Conservation (phyloP, 2,113 vertebrate genomes). For the Trogon melanurus region DNA sequence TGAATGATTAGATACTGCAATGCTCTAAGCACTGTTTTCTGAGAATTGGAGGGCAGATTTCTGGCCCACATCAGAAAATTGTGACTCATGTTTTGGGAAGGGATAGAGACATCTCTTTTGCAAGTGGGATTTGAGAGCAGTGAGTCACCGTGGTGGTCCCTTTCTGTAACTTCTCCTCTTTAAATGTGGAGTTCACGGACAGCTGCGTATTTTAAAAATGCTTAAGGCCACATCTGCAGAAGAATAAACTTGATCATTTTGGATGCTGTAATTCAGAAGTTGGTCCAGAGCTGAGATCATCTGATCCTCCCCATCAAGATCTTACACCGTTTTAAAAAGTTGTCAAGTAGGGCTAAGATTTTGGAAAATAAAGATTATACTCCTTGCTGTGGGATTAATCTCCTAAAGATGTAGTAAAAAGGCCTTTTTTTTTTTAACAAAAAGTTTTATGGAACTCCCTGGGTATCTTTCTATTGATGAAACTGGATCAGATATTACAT, state of each 20-base stretch:
- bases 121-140: background rate
- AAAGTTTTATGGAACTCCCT: background rate
- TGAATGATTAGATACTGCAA: background rate
- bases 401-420: background rate
- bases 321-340: background rate
- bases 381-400: background rate
- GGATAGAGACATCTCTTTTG: background rate
- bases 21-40: background rate
- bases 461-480: background rate
- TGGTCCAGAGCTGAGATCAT: slow-evolving; percentile 20
- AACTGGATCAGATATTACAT: background rate
- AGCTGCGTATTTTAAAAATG: background rate
- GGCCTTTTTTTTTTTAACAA: background rate
- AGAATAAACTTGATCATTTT: background rate
- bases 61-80: background rate
- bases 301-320: background rate
- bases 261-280: background rate
- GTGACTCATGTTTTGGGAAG: slow-evolving; percentile 25
- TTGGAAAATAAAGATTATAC: background rate
- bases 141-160: background rate
- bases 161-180: background rate
- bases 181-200: background rate
- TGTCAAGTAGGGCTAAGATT: background rate
- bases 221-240: background rate
- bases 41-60: background rate